Evolutionary conservation across 2,113 vertebrate species (phyloP), one percentile per base, ranked within the genome.

Genomic region (Melospiza georgiana): DNA sequence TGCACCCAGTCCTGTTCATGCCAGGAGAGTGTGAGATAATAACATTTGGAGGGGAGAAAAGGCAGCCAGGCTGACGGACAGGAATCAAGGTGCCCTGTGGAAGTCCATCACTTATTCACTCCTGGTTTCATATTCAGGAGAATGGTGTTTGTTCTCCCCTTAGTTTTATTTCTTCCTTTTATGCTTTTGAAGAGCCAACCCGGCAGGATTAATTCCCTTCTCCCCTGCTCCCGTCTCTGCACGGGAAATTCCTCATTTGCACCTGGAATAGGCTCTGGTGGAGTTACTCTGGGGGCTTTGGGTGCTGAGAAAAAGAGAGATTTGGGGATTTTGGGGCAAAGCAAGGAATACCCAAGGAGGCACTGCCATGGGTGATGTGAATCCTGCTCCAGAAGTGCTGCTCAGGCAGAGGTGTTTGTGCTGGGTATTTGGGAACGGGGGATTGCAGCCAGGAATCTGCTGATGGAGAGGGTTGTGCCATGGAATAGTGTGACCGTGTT

Each of bases 21-120:
- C 93, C 90, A 62, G 73, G 54, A 92, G 92, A 95, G 83, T 94
- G 97, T 97, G 95, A 95, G 97, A 97, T 97, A 96, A 96, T 97
- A 96, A 95, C 93, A 84, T 97, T 91, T 89, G 21, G 57, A 89
- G 87, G 91, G 94, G 89, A 92, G 93, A 87, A 62, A 54, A 69
- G 52, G 87, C 93, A 87, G 92, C 8, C 48, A 76, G 84, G 84
- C 95, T 97, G 97, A 97, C 1, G 83, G 96, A 48, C 89, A 59
- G 89, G 94, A 97, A 95, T 97, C 92, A 93, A 97, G 91, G 91
- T 0, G 7, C 93, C 87, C 79, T 75, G 94, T 92, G 87, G 96
- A 97, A 97, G 95, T 89, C 92, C 91, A 43, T 89, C 1, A 3
- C 51, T 90, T 96, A 83, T 85, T 95, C 94, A 28, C 84, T 94